phyloP scores from a whole-genome alignment of 2,797 vertebrate genomes.

The Scolopax bukidnonensis region DNA sequence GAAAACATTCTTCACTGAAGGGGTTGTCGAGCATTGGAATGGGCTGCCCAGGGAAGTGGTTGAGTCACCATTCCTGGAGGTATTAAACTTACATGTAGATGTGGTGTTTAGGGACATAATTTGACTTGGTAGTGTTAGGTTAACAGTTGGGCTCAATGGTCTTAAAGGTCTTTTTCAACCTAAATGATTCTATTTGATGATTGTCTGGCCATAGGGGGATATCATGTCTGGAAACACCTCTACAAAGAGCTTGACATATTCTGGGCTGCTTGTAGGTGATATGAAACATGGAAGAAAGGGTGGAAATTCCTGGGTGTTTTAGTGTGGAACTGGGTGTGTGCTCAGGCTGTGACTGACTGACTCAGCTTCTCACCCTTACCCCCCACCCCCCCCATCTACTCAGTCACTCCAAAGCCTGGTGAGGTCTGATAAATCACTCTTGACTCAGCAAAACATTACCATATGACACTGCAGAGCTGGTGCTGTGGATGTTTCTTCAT shows the following conservation, averaged over 20 bases:
- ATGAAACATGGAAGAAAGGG: neutral
- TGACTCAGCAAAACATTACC: constrained; percentile 55
- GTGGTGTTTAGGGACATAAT: neutral
- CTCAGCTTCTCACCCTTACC: neutral
- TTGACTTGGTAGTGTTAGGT: neutral
- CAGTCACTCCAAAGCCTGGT: constrained; percentile 37
- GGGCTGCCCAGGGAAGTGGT: neutral
- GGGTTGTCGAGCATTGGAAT: neutral
- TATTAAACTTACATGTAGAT: neutral
- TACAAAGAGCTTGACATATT: neutral
- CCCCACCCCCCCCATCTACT: neutral
- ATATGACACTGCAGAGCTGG: neutral
- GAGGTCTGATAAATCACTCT: constrained; percentile 63
- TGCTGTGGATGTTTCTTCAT: neutral
- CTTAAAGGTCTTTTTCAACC: neutral
- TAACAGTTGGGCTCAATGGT: neutral
- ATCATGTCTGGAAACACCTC: neutral
- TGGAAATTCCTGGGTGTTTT: neutral
- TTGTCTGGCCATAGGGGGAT: neutral
- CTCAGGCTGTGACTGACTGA: neutral
- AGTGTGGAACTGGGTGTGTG: neutral
- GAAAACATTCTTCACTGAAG: neutral
- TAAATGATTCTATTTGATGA: neutral
- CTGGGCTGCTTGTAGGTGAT: neutral
- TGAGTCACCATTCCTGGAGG: neutral